Percentiles rank a stretch among this genome's conserved stretches.
These are phyloP conservation scores for Apogon hyalosoma DNA, from an alignment of 2,797 vertebrate species.

Conservation along the genomic window DNA sequence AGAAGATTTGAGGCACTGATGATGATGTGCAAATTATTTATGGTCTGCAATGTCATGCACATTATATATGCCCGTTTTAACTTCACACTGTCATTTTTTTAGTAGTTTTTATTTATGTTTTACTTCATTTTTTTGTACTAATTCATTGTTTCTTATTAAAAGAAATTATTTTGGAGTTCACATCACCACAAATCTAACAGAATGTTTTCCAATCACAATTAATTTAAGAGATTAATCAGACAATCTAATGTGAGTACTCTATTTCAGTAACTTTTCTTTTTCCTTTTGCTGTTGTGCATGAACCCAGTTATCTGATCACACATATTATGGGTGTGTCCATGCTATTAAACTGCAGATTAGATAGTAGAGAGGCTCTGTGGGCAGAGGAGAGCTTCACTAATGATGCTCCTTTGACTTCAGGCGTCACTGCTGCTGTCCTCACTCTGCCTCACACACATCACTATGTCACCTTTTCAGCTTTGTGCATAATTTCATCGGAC, in stretches of 20 bases:
- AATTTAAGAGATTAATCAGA: too few species aligned
- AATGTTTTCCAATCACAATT: too few species aligned
- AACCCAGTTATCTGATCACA: conserved; percentile 46
- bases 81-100: background rate
- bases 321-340: conserved; percentile 53
- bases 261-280: background rate
- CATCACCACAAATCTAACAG: too few species aligned
- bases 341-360: conserved; percentile 65
- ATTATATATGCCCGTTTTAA: background rate
- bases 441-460: background rate
- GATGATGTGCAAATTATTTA: conserved; percentile 17
- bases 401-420: conserved; percentile 40
- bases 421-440: conserved; percentile 9
- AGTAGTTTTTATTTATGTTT: too few species aligned
- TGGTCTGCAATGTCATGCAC: conserved; percentile 4
- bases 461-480: background rate
- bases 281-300: conserved; percentile 14
- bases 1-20: background rate
- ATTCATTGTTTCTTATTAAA: too few species aligned
- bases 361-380: conserved; percentile 36
- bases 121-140: too few species aligned
- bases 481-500: background rate
- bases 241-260: too few species aligned
- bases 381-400: conserved; percentile 25
- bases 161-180: too few species aligned